phyloP scores from a whole-genome alignment of 1,140 invertebrate genomes.

The Bathynomus jamesi region DNA sequence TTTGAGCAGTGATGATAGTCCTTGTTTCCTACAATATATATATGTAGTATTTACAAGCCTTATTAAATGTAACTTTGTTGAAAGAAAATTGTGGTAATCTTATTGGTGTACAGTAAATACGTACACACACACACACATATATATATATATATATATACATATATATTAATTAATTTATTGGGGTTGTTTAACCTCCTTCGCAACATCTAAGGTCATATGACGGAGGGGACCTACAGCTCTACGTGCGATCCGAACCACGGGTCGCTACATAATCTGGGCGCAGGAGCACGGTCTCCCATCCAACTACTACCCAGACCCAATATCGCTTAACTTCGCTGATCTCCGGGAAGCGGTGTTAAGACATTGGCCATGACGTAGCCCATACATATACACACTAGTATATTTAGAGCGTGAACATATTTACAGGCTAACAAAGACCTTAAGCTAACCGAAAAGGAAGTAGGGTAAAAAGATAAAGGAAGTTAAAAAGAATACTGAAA shows the following conservation, averaged over 20 bases:
- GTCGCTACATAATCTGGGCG: no score
- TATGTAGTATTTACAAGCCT: not conserved
- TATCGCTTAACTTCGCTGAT: no score
- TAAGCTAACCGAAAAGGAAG: no score
- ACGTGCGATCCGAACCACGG: not conserved
- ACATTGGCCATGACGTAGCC: no score
- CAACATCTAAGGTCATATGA: not conserved
- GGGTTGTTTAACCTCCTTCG: not conserved
- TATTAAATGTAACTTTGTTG: not conserved
- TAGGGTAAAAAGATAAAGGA: no score
- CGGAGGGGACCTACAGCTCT: not conserved
- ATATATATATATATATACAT: constrained; percentile 1
- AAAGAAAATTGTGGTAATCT: not conserved
- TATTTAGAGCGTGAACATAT: no score
- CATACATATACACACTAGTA: no score
- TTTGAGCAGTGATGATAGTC: constrained; percentile 77
- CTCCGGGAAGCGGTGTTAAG: no score
- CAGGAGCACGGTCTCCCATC: no score
- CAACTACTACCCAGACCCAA: no score
- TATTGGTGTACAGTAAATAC: not conserved
- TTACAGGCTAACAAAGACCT: no score
- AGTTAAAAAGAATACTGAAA: no score
- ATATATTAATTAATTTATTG: not conserved
- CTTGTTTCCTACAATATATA: constrained; percentile 59
- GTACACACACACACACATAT: not conserved